Evolutionary conservation across 2,797 vertebrate genomes (phyloP), one percentile per base, ranked within the genome.

Genomic region (Acipenser transmontanus): DNA sequence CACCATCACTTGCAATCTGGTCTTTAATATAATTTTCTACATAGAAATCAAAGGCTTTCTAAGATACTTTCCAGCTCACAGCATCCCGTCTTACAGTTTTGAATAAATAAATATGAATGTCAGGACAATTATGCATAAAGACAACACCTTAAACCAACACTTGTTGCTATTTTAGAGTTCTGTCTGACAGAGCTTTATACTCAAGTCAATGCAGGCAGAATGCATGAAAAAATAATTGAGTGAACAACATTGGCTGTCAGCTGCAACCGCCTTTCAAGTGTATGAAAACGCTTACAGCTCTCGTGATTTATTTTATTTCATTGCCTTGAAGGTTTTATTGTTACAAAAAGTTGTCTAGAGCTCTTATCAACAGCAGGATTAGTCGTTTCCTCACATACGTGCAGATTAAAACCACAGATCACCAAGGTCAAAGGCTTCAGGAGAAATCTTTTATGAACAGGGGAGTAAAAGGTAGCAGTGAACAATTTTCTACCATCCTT

Each of bases 401-500:
- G 34, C 65, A 50, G 65, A 70, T 68, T 70, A 59, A 13, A 8
- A 3, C 68, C 47, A 20, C 49, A 17, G 60, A 34, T 47, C 49
- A 68, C 69, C 63, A 63, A 68, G 70, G 62, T 6, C 7, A 71
- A 56, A 50, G 61, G 69, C 62, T 75, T 47, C 50, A 54, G 74
- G 49, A 76, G 67, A 47, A 61, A 47, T 61, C 61, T 73, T 65
- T 70, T 68, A 66, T 76, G 69, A 65, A 61, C 59, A 72, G 52
- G 50, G 75, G 74, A 56, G 76, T 47, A 69, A 12, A 54, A 60
- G 71, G 59, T 61, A 14, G 68, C 49, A 63, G 51, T 57, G 8
- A 17, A 13, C 66, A 6, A 61, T 77, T 54, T 69, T 64, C 67
- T 77, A 79, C 75, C 73, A 73, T 81, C 77, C 70, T 75, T 51